A percentile compares a stretch with the other conserved stretches of the same genome.
These are phyloP conservation scores for Planococcus citri DNA, from an alignment of 1,140 invertebrate species.

Conservation along the genomic window DNA sequence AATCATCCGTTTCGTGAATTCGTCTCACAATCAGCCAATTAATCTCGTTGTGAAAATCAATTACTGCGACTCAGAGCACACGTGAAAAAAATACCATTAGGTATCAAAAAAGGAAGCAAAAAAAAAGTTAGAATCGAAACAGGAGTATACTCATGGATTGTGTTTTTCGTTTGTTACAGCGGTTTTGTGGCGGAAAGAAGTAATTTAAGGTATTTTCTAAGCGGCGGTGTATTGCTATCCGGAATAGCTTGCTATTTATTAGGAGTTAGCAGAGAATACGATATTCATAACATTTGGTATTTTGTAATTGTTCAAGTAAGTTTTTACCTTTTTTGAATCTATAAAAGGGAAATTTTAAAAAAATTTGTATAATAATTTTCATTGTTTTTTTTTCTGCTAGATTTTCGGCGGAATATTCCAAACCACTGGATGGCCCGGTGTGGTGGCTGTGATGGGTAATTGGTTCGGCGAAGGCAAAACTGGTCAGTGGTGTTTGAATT, in stretches of 20 bases:
- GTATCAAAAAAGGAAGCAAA: too few relatives aligned
- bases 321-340: too few relatives aligned
- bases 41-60: too few relatives aligned
- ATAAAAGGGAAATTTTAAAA: not conserved
- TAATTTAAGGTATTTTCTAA: conserved; percentile 79
- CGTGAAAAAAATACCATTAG: too few relatives aligned
- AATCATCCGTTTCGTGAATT: too few relatives aligned
- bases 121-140: too few relatives aligned
- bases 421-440: conserved; percentile 85
- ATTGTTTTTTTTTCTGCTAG: conserved; percentile 37
- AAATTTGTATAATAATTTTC: not conserved
- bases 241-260: conserved; percentile 80
- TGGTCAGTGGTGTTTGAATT: conserved; percentile 33
- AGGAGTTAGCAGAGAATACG: conserved; percentile 68
- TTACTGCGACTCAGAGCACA: too few relatives aligned
- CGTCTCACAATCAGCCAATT: too few relatives aligned
- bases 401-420: conserved; percentile 70
- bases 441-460: conserved; percentile 83
- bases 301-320: conserved; percentile 76
- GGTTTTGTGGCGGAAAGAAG: conserved; percentile 86
- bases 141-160: too few relatives aligned
- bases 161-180: conserved; percentile 35
- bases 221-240: conserved; percentile 78
- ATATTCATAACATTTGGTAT: conserved; percentile 73
- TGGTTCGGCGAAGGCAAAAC: conserved; percentile 89